Percentiles rank a stretch among this genome's conserved stretches.
Evolutionary conservation across 2,888 invertebrate species (phyloP).

Genomic region (Noctua janthina): DNA sequence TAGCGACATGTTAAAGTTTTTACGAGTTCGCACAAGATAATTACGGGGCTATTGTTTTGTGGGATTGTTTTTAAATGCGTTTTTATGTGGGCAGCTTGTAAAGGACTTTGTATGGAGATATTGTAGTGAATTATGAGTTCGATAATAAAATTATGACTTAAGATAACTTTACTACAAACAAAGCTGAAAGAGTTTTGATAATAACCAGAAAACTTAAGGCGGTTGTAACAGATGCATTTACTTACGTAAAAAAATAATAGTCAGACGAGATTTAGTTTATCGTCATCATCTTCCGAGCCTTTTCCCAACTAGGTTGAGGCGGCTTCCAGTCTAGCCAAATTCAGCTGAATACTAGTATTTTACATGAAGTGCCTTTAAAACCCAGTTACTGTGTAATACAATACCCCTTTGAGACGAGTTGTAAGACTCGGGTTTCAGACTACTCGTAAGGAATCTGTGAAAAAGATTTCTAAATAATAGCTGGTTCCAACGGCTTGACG

Average conservation of each 20-base stretch:
- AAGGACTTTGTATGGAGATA: conserved; percentile 10
- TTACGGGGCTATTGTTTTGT: conserved; percentile 82
- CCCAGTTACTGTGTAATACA: not conserved
- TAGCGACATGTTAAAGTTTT: conserved; percentile 79
- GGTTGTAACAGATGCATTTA: not conserved
- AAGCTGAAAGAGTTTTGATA: not conserved
- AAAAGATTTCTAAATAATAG: not conserved
- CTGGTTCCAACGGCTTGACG: not conserved
- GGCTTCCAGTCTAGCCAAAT: not conserved
- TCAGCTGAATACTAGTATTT: not conserved
- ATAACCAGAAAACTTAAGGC: not conserved
- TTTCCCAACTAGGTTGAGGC: not conserved
- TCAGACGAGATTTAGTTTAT: not conserved
- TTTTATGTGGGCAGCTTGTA: conserved; percentile 63
- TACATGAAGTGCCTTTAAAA: not conserved
- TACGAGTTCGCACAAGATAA: conserved; percentile 79
- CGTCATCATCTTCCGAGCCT: not conserved
- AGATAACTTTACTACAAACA: not conserved
- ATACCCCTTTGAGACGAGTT: not conserved
- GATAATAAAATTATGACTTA: not conserved
- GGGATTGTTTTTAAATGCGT: conserved; percentile 71
- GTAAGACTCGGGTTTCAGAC: not conserved
- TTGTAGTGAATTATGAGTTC: conserved; percentile 17
- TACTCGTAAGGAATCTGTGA: not conserved
- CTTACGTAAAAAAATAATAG: not conserved